These are phyloP conservation scores for Coturnix japonica DNA, from an alignment of 2,113 vertebrate species.

Conservation along the genomic window DNA sequence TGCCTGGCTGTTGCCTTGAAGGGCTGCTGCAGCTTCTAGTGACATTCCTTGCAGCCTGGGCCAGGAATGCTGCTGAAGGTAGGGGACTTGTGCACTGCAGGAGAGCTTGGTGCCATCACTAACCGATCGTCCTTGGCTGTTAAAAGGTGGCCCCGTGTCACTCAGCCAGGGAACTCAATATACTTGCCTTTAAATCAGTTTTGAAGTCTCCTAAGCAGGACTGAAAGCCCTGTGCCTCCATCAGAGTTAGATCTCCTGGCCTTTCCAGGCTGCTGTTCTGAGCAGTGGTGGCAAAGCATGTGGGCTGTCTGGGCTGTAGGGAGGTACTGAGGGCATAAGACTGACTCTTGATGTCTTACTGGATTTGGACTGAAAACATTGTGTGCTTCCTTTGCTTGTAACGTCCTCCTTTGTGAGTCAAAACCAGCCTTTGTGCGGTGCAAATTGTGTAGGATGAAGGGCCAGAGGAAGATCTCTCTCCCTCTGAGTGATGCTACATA, in stretches of 20 bases:
- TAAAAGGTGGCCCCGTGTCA: not conserved
- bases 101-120: not conserved
- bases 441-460: not conserved
- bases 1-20: not conserved
- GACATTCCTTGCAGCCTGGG: not conserved
- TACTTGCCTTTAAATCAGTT: slow-evolving; percentile 25
- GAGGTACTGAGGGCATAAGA: not conserved
- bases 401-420: slow-evolving; percentile 30
- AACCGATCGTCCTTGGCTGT: slow-evolving; percentile 19
- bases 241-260: not conserved
- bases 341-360: not conserved
- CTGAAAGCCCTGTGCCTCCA: not conserved
- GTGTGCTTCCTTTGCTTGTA: not conserved
- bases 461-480: not conserved
- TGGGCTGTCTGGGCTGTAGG: not conserved
- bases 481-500: not conserved
- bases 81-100: not conserved
- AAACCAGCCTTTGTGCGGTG: slow-evolving; percentile 14
- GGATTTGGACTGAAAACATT: not conserved
- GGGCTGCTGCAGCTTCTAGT: not conserved
- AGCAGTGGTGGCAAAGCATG: not conserved
- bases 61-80: not conserved
- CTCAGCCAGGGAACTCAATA: not conserved
- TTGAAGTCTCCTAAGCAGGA: slow-evolving; percentile 2
- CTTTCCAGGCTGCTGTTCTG: not conserved